Evolutionary conservation across 2,113 vertebrate species (phyloP), one percentile per base, ranked within the genome.

Genomic region (Centropristis striata): DNA sequence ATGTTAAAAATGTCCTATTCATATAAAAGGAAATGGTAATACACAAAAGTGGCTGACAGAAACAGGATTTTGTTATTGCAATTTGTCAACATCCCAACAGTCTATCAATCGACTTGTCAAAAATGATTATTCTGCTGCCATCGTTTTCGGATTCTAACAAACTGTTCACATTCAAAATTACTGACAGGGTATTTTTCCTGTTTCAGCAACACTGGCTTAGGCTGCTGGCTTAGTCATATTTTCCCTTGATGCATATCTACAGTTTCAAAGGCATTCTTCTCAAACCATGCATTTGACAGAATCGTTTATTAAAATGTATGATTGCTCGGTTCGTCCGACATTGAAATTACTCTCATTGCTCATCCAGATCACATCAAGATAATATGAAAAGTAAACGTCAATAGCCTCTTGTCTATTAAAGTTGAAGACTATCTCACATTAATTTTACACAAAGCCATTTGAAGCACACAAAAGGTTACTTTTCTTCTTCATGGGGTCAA

Each of bases 71-170:
- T 85, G 90, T 80, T 88, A 66, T 85, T 90, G 87, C 78, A 93
- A 93, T 93, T 90, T 89, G 92, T 91, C 88, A 89, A 84, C 82
- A 88, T 81, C 68, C 72, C 50, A 87, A 88, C 80, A 84, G 37
- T 90, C 89, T 82, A 94, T 95, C 94, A 94, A 93, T 94, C 84
- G 82, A 86, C 73, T 74, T 91, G 93, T 92, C 94, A 92, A 84
- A 86, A 86, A 77, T 90, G 94, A 95, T 95, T 93, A 90, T 85
- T 90, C 86, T 67, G 69, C 83, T 75, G 88, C 85, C 86, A 90
- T 92, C 88, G 75, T 87, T 93, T 84, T 88, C 36, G 20, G 72
- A 83, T 80, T 83, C 85, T 83, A 89, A 91, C 85, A 88, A 90
- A 93, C 85, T 73, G 79, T 80, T 93, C 81, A 86, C 87, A 80